A percentile compares a stretch with the other conserved stretches of the same genome.
These are phyloP conservation scores for Epizoanthus ramosus DNA, from an alignment of 92 coral and sea anemone genomes.

Conservation along the genomic window DNA sequence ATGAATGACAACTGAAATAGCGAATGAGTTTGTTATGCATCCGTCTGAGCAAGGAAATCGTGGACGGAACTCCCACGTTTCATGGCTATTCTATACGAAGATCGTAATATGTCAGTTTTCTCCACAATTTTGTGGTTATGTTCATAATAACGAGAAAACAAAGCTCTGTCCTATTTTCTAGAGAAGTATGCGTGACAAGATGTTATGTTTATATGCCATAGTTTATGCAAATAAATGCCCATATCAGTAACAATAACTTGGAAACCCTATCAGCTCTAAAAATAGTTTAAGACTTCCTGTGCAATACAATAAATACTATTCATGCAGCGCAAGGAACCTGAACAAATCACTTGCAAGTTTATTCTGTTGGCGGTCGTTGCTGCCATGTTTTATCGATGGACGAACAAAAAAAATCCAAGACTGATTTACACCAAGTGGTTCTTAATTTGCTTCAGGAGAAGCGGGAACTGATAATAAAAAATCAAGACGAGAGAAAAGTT, in stretches of 20 bases:
- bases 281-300: conserved; percentile 35
- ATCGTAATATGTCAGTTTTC: no score
- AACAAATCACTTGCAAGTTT: conserved; percentile 31
- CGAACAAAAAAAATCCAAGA: conserved; percentile 27
- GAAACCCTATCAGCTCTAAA: conserved; percentile 36
- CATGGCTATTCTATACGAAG: no score
- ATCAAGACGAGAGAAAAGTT: conserved; percentile 62
- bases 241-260: not conserved
- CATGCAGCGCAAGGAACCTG: not conserved
- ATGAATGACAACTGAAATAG: no score
- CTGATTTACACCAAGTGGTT: conserved; percentile 34
- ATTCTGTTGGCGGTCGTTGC: not conserved
- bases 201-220: no score
- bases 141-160: no score
- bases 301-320: not conserved
- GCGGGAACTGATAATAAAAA: conserved; percentile 55
- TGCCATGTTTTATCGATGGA: conserved; percentile 47
- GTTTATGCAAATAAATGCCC: no score
- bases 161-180: no score
- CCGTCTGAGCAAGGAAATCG: no score
- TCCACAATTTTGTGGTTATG: no score
- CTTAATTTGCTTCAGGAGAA: conserved; percentile 57
- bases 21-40: no score
- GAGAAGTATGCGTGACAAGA: no score
- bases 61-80: no score